Evolutionary conservation across 2,888 invertebrate species (phyloP).

Genomic region (Drosophila pegasa): DNA sequence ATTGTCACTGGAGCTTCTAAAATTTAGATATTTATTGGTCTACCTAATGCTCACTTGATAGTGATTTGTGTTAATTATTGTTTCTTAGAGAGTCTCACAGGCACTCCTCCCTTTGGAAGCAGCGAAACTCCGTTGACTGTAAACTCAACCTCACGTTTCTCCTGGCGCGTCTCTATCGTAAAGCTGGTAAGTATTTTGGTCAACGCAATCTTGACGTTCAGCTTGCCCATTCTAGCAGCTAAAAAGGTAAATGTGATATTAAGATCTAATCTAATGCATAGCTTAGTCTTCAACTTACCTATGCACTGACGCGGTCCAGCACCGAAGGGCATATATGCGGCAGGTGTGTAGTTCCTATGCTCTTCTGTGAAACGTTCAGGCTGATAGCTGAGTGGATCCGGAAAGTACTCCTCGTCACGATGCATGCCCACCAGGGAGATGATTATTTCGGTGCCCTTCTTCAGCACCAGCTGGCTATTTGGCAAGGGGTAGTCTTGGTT

Average conservation of each 20-base stretch:
- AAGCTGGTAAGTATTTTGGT: slow-evolving; percentile 78
- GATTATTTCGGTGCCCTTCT: slow-evolving; percentile 83
- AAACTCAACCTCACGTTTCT: slow-evolving; percentile 79
- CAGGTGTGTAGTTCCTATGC: slow-evolving; percentile 72
- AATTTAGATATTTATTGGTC: not conserved
- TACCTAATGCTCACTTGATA: not conserved
- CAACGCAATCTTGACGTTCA: slow-evolving; percentile 82
- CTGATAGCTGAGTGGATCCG: slow-evolving; percentile 84
- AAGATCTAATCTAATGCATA: not conserved
- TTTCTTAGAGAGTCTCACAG: slow-evolving; percentile 71
- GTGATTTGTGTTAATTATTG: not conserved
- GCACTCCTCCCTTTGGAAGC: slow-evolving; percentile 78
- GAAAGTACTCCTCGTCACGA: slow-evolving; percentile 84
- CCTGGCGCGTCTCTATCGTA: slow-evolving; percentile 63
- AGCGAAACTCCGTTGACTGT: slow-evolving; percentile 73
- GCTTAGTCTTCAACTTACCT: slow-evolving; percentile 68
- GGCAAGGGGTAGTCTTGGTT: slow-evolving; percentile 82
- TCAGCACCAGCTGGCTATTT: slow-evolving; percentile 76
- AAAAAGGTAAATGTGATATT: not conserved
- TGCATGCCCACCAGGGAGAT: slow-evolving; percentile 84
- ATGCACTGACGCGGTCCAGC: slow-evolving; percentile 85
- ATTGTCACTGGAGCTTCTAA: not conserved
- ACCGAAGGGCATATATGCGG: slow-evolving; percentile 84
- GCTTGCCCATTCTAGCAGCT: slow-evolving; percentile 82
- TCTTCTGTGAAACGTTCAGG: slow-evolving; percentile 85